These are phyloP conservation scores for Diadegma fenestrale DNA, from an alignment of 2,888 invertebrate genomes.

Conservation along the genomic window DNA sequence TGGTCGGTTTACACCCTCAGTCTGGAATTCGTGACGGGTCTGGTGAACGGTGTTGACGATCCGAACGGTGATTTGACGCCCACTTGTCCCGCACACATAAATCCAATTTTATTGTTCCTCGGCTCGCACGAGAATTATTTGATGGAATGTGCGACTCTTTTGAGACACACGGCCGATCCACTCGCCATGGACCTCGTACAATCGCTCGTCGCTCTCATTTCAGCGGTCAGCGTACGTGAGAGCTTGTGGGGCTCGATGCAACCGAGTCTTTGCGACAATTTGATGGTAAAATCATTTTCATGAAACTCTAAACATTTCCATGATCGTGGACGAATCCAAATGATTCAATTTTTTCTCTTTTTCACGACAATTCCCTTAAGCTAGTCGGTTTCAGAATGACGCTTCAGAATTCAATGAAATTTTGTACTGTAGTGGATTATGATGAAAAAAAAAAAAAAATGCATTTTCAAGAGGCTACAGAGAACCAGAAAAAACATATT, in stretches of 20 bases:
- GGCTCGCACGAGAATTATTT: conserved; percentile 82
- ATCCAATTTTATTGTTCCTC: conserved; percentile 77
- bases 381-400: too few relatives aligned
- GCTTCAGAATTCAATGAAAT: too few relatives aligned
- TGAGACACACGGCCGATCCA: conserved; percentile 82
- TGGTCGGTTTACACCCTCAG: conserved; percentile 82
- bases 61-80: conserved; percentile 57
- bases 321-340: background rate
- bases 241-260: conserved; percentile 80
- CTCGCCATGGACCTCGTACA: conserved; percentile 82
- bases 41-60: conserved; percentile 72
- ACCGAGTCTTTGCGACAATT: conserved; percentile 79
- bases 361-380: background rate
- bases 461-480: too few relatives aligned
- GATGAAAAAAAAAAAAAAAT: too few relatives aligned
- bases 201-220: conserved; percentile 82
- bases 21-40: conserved; percentile 80
- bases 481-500: too few relatives aligned
- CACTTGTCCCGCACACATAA: conserved; percentile 73
- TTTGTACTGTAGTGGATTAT: too few relatives aligned
- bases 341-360: background rate
- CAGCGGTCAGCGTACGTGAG: conserved; percentile 78
- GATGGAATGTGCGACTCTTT: conserved; percentile 80
- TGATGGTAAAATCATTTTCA: conserved; percentile 73
- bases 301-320: background rate